Base-by-base conservation (phyloP, 2,888 invertebrate genomes). In the Sericinus montela region DNA sequence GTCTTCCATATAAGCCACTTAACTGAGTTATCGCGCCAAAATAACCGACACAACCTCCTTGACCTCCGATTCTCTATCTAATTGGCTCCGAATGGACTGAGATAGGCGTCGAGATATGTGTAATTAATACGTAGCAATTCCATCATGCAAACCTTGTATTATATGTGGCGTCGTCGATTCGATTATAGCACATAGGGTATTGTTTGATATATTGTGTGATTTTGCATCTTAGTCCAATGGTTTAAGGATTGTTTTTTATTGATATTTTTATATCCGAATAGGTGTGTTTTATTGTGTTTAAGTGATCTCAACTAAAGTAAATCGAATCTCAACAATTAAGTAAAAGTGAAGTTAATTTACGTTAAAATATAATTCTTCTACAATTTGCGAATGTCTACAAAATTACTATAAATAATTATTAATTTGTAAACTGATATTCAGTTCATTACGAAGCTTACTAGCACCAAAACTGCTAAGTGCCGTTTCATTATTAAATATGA, bases 31-130 rank as follows among this genome's bases (percentile, higher is more conserved):
- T 51, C 50, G 52, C 47, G 14, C 41, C 13, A 13, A 47, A 30
- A 38, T 16, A 19, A 28, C 37, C 37, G 13, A 10, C 38, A 30
- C 23, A 36, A 38, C 30, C 28, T 35, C 43, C 42, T 48, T 56
- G 55, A 56, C 57, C 54, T 52, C 48, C 61, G 60, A 66, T 63
- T 64, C 63, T 62, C 48, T 54, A 54, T 60, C 65, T 77, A 79
- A 79, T 79, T 76, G 74, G 52, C 58, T 62, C 59, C 71, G 79
- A 78, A 77, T 76, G 75, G 62, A 59, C 62, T 51, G 57, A 67
- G 71, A 68, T 64, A 66, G 62, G 52, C 58, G 56, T 53, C 28
- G 56, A 66, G 74, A 80, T 78, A 69, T 52, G 63, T 62, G 54
- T 60, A 58, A 60, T 60, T 58, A 58, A 60, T 56, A 56, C 48